Base-by-base conservation (phyloP, 2,113 vertebrate genomes). In the Misgurnus mizolepis region DNA sequence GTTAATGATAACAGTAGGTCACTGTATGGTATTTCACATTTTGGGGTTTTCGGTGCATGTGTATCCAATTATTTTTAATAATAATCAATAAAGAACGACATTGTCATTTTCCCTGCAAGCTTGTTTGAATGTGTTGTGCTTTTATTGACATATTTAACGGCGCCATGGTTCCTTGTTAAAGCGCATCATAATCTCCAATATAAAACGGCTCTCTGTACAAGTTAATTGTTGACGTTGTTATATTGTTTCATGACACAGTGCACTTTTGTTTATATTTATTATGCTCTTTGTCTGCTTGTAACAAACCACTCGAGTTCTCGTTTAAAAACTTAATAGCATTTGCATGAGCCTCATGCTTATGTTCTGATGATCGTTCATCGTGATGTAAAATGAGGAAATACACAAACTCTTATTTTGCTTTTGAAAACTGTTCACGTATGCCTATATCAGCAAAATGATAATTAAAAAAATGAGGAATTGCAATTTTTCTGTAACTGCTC, bases 21-120 rank as follows among this genome's bases (percentile, higher is more conserved):
- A 90, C 89, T 93, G 91, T 94, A 91, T 92, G 93, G 92, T 93
- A 92, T 90, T 62, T 62, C 66, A 74, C 55, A 79, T 86, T 41
- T 90, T 93, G 93, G 93, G 91, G 93, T 93, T 93, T 93, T 94
- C 93, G 90, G 87, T 94, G 94, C 94, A 95, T 94, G 94, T 94
- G 89, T 89, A 86, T 89, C 90, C 92, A 88, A 67, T 83, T 81
- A 75, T 82, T 95, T 95, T 94, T 56, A 72, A 72, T 80, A 70
- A 78, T 93, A 94, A 94, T 94, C 93, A 95, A 95, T 94, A 94
- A 95, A 94, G 90, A 93, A 85, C 87, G 90, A 93, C 92, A 90
- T 90, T 87, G 88, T 90, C 85, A 73, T 10, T 66, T 49, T 7
- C 18, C 41, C 49, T 58, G 41, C 50, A 45, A 12, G 27, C 27